Evolutionary conservation across 1,140 invertebrate species (phyloP), one percentile per base, ranked within the genome.

Genomic region (Ceratosolen fusciceps): DNA sequence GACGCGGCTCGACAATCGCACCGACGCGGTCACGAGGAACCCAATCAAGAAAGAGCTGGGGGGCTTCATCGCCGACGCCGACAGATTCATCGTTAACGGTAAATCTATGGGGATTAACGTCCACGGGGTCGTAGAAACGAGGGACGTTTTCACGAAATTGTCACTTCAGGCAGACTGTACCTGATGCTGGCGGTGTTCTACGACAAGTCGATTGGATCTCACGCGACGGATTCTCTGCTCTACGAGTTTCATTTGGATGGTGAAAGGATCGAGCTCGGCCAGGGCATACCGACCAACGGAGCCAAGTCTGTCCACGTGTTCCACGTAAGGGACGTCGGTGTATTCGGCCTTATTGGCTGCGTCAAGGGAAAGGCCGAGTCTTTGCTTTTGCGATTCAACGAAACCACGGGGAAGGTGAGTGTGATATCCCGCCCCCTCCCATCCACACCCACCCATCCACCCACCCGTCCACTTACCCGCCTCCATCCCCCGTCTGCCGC

Each of bases 121-220:
- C 21, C 21, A 52, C n/a, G n/a, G n/a, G n/a, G n/a, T n/a, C n/a
- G n/a, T n/a, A n/a, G n/a, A n/a, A n/a, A n/a, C n/a, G n/a, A n/a
- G n/a, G n/a, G n/a, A n/a, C n/a, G n/a, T n/a, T n/a, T n/a, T n/a
- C n/a, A n/a, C n/a, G n/a, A n/a, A n/a, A n/a, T 43, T 47, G n/a
- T 29, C 34, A 52, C 19, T 74, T 78, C 80, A 87, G 86, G 81
- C 49, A 29, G 79, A 62, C 19, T 82, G 2, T 87, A 83, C 24
- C 58, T 87, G 49, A 74, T 83, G 5, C 7, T 88, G 67, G 85
- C 84, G 14, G 79, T 86, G 21, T 84, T 86, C 34, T 87, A 87
- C 19, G 82, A 88, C 56, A 78, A 78, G 26, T 7, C 24, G 12
- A 37, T 9, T 0, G 58, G 24, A 14, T 84, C 80, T 12, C 85